Conservation (phyloP, 2,113 vertebrate species). For the Erpornis zantholeuca region DNA sequence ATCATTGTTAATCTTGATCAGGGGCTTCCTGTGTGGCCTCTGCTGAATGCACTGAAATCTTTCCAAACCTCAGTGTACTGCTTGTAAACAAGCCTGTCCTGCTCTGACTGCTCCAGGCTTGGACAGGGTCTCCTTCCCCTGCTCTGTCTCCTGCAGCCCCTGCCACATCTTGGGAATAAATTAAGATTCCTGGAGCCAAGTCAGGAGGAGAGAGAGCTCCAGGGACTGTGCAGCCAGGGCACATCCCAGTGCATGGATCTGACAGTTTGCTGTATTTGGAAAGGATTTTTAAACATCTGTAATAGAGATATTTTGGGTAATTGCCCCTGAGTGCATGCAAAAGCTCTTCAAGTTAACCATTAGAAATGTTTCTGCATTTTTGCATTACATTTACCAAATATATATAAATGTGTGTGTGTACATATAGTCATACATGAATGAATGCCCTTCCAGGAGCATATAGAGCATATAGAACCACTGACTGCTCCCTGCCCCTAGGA, state of each 20-base stretch:
- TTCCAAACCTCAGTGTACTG: neutral
- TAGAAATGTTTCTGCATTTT: neutral
- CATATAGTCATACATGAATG: neutral
- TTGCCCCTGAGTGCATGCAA: neutral
- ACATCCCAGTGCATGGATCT: neutral
- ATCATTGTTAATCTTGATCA: neutral
- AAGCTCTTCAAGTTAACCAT: neutral
- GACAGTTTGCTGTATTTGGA: neutral
- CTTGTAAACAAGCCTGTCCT: constrained; percentile 7
- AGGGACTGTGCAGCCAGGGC: neutral
- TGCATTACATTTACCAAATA: neutral
- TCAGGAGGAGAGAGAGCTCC: neutral
- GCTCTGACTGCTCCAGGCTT: neutral
- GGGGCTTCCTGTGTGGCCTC: constrained; percentile 16
- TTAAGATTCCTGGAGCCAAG: neutral
- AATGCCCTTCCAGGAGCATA: neutral
- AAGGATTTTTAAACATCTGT: neutral
- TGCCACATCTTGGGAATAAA: neutral
- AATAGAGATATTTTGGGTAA: neutral
- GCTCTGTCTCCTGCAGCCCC: neutral
- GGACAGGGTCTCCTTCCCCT: neutral
- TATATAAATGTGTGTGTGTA: neutral
- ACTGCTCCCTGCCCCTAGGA: neutral
- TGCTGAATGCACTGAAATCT: neutral
- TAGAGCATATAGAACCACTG: neutral